Conservation (phyloP, 2,797 vertebrate genomes). For the Antrozous pallidus region DNA sequence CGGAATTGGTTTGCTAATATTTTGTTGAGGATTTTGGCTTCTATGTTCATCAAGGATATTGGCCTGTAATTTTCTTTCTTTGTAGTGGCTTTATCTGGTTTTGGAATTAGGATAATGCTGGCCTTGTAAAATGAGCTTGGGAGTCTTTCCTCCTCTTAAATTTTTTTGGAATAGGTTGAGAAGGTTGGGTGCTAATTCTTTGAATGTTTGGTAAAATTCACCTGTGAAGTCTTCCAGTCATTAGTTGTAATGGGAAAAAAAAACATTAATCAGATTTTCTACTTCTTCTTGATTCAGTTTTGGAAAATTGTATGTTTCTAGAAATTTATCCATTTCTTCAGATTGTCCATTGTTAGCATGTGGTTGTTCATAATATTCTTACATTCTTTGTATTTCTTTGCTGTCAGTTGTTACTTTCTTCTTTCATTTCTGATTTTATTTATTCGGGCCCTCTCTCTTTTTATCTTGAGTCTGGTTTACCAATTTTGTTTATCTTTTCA, state of each 20-base stretch:
- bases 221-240: background rate
- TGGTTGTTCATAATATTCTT: background rate
- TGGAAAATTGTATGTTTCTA: background rate
- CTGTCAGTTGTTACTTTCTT: background rate
- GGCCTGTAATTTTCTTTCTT: background rate
- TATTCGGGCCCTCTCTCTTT: background rate
- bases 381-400: background rate
- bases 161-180: background rate
- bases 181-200: background rate
- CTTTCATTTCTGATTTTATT: background rate
- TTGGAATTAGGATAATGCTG: background rate
- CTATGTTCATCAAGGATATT: background rate
- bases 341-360: background rate
- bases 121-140: background rate
- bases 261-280: background rate
- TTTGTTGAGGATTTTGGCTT: background rate
- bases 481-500: background rate
- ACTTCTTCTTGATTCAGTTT: background rate
- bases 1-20: background rate
- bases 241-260: background rate
- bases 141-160: background rate
- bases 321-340: background rate
- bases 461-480: background rate
- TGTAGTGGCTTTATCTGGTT: background rate
- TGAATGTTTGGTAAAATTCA: background rate